phyloP scores from a whole-genome alignment of 2,888 invertebrate genomes.

The Drosophila neotestacea region DNA sequence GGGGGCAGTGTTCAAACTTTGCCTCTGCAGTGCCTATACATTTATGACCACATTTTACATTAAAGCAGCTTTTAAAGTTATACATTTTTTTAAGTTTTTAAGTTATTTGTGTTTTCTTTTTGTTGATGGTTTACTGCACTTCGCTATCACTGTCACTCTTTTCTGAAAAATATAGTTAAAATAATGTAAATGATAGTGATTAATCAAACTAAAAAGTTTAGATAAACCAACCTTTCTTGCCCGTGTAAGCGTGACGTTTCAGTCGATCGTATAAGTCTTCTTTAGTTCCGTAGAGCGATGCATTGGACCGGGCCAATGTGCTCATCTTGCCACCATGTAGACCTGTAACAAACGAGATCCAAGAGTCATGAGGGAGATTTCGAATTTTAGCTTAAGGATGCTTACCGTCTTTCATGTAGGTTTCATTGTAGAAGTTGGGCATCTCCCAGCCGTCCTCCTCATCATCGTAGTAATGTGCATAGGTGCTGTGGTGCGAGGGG shows the following conservation, averaged over 20 bases:
- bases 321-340: constrained; percentile 96
- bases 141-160: constrained; percentile 98
- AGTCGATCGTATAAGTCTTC: constrained; percentile 97
- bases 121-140: constrained; percentile 89
- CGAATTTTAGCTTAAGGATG: background rate
- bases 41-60: constrained; percentile 80
- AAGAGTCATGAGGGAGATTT: background rate
- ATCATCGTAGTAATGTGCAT: constrained; percentile 97
- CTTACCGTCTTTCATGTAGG: constrained; percentile 95
- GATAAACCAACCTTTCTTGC: constrained; percentile 93
- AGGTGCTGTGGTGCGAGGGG: constrained; percentile 97
- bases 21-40: constrained; percentile 52
- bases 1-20: constrained; percentile 63
- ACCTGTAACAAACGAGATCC: constrained; percentile 83
- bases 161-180: constrained; percentile 88
- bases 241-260: constrained; percentile 96
- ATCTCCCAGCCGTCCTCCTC: constrained; percentile 99
- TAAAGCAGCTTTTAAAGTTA: constrained; percentile 72
- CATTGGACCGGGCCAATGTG: constrained; percentile 96
- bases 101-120: constrained; percentile 38
- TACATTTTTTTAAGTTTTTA: constrained; percentile 34
- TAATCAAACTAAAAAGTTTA: background rate
- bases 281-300: constrained; percentile 97
- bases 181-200: background rate
- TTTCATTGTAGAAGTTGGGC: constrained; percentile 98